phyloP scores from a whole-genome alignment of 2,888 invertebrate species.

The Drosophila tanythrix region DNA sequence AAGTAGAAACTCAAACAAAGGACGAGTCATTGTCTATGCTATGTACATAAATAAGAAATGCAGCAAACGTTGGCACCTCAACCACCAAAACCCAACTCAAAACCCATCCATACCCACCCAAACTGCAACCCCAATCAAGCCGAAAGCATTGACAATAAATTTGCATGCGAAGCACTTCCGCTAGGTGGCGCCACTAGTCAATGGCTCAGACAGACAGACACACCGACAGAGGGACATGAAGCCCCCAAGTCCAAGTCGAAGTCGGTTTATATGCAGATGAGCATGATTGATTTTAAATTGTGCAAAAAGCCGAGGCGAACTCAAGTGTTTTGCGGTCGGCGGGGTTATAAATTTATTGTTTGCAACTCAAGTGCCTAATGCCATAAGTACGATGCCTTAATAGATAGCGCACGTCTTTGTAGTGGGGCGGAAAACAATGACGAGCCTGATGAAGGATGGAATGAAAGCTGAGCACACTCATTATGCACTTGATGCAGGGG shows the following conservation, averaged over 20 bases:
- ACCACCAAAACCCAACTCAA: conserved; percentile 26
- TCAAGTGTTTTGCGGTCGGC: not conserved
- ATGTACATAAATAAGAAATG: conserved; percentile 80
- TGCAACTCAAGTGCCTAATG: conserved; percentile 60
- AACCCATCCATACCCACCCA: not conserved
- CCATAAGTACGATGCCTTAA: conserved; percentile 37
- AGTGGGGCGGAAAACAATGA: not conserved
- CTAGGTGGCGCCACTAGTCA: conserved; percentile 23
- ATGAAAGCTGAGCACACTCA: conserved; percentile 52
- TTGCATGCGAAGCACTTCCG: conserved; percentile 78
- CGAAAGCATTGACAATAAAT: conserved; percentile 73
- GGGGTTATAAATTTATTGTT: conserved; percentile 31
- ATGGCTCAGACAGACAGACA: conserved; percentile 8
- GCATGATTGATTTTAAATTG: conserved; percentile 81
- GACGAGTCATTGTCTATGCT: conserved; percentile 70
- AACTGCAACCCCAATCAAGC: conserved; percentile 29
- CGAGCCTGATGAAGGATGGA: conserved; percentile 28
- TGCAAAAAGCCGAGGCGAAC: conserved; percentile 30
- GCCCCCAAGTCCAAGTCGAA: conserved; percentile 53
- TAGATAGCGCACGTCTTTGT: conserved; percentile 60
- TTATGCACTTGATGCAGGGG: conserved; percentile 63
- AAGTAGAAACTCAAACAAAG: conserved; percentile 39
- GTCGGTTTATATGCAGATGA: conserved; percentile 81
- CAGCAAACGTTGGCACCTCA: conserved; percentile 57
- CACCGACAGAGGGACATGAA: conserved; percentile 21